A percentile compares a stretch with the other conserved stretches of the same genome.
Evolutionary conservation across 2,797 vertebrate species (phyloP).

Genomic region (Austrolebias charrua): DNA sequence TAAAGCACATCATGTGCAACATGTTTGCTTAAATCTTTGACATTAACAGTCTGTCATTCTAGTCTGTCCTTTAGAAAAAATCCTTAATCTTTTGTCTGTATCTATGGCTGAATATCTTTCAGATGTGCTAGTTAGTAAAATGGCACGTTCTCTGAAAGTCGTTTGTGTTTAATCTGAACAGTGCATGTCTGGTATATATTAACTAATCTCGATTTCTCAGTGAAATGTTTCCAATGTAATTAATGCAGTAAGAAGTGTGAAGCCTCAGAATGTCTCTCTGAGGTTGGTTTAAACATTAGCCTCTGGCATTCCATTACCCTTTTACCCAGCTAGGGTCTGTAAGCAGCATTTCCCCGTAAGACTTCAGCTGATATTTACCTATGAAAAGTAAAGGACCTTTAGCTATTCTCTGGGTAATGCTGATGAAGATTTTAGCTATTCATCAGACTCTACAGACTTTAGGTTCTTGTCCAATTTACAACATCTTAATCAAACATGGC

Average conservation of each 20-base stretch:
- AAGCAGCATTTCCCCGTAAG: slow-evolving; percentile 54
- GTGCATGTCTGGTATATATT: slow-evolving; percentile 33
- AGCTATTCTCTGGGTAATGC: slow-evolving; percentile 40
- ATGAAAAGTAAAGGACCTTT: slow-evolving; percentile 42
- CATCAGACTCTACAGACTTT: slow-evolving; percentile 31
- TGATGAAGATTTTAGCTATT: slow-evolving; percentile 44
- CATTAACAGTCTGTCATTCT: no score
- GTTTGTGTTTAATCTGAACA: slow-evolving; percentile 9
- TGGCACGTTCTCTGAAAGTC: slow-evolving; percentile 6
- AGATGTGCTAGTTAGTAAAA: not conserved
- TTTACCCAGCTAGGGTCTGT: slow-evolving; percentile 43
- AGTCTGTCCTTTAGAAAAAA: no score
- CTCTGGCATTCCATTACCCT: slow-evolving; percentile 16
- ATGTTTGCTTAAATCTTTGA: no score
- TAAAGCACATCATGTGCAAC: no score
- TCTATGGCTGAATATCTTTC: not conserved
- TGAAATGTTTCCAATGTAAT: slow-evolving; percentile 48
- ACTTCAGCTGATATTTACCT: slow-evolving; percentile 63
- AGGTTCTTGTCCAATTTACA: slow-evolving; percentile 18
- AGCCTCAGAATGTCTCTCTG: slow-evolving; percentile 31
- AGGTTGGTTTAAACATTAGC: slow-evolving; percentile 30
- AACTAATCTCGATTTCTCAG: slow-evolving; percentile 36
- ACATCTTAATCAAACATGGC: not conserved
- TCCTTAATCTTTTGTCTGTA: not conserved
- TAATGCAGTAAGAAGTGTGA: slow-evolving; percentile 34